Evolutionary conservation across 2,797 vertebrate genomes (phyloP), one percentile per base, ranked within the genome.

Genomic region (Heliangelus exortis): DNA sequence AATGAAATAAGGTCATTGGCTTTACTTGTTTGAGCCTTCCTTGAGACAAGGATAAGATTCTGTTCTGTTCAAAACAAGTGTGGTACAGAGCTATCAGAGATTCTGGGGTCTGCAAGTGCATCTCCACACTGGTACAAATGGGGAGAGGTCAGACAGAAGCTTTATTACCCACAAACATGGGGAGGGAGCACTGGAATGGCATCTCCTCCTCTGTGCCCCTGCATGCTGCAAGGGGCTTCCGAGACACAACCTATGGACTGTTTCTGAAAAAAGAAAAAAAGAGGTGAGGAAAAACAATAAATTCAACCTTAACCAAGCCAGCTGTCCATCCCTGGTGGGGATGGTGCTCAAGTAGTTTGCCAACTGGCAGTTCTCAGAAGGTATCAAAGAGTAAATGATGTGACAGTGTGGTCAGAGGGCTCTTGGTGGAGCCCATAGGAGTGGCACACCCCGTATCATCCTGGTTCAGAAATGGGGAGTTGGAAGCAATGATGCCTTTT

Each of bases 101-200:
- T 17, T 23, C 28, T 1, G 5, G 22, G 28, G 15, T 10, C 55
- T 68, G 12, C 34, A 17, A 47, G 31, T 13, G 4, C 0, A 0
- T 43, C 34, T 17, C 20, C 22, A 23, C 0, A 0, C 0, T 2
- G 74, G 48, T 34, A 33, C 33, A 33, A 19, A 11, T 41, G 43
- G 36, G 55, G 25, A 15, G 12, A 33, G 8, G 17, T 66, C 39
- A 58, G 43, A 25, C 21, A 85, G 50, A 53, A 77, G 7, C 7
- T 34, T 58, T 51, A 6, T 69, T 85, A 20, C 6, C 23, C 36
- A 5, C 41, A 31, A 10, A 39, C 9, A 7, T 25, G 12, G 41
- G 28, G 43, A 65, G 36, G 22, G 55, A 66, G 36, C 14, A 16
- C 2, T 25, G 47, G 28, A 34, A 20, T 1, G 10, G 18, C 2